Evolutionary conservation across 2,888 invertebrate species (phyloP), one percentile per base, ranked within the genome.

Genomic region (Dicycla oo): DNA sequence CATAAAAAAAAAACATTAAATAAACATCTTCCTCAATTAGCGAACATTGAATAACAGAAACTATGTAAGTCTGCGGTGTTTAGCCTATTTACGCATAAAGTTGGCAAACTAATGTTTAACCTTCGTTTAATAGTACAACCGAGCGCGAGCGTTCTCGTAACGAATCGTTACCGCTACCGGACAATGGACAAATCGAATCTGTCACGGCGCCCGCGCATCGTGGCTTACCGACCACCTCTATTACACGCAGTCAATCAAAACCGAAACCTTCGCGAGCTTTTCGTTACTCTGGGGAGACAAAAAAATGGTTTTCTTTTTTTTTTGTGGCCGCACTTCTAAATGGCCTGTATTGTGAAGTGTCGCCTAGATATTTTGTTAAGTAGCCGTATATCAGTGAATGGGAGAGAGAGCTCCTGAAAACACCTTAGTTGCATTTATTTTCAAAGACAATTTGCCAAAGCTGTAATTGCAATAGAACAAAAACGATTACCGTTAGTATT

Each of bases 141-240:
- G 80, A 76, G 34, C 77, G 75, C 76, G 80, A 76, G 34, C 77
- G 75, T 82, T 72, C 75, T 70, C 87, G 90, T 86, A 90, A 91
- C 93, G 91, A 91, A 91, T 92, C 90, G 92, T 92, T 93, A 91
- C 84, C 87, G 87, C 85, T 86, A 84, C 89, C 85, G 89, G 89
- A 91, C 91, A 93, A 91, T 90, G 89, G 89, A 92, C 93, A 92
- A 94, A 94, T 93, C 88, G 92, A 90, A 92, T 92, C 89, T 92
- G 91, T 91, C 90, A 91, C 90, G 92, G 85, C 87, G 88, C 86
- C 72, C 80, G 88, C 88, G 86, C 91, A 86, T 84, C 64, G 69
- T 74, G 68, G 23, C 54, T 23, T 72, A 69, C 72, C 53, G 68
- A 18, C 63, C 73, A 82, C 63, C 83, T 68, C 69, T 82, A 58